Evolutionary conservation across 1,140 invertebrate genomes (phyloP), one percentile per base, ranked within the genome.

Genomic region (Phortica variegata): DNA sequence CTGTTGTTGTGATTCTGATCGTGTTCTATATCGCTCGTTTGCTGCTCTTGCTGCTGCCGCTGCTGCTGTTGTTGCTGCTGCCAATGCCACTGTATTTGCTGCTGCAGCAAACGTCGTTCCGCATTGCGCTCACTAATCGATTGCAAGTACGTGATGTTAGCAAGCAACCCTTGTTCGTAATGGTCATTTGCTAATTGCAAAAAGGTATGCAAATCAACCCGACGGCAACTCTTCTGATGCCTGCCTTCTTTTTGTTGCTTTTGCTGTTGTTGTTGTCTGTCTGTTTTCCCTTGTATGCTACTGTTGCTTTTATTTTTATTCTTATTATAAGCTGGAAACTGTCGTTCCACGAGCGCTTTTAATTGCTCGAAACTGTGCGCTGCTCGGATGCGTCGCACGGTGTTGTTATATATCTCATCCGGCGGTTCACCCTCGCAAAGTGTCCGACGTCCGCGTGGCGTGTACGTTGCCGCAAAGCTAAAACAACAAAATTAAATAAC

Each of bases 101-200:
- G 41, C 20, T 56, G 40, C 36, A 46, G 43, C 18, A 38, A 44
- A 31, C 36, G 49, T 15, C 31, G 56, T 61, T 34, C 34, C 42
- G 39, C 39, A 58, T 62, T 63, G 44, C 43, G 53, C 39, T 52
- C 52, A n/a, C 61, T 65, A 50, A 75, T 65, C 54, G 69, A 65
- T 73, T 75, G 51, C 41, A 75, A 49, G 50, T 75, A 75, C 39
- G 61, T 56, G 23, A 75, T 46, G 49, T 73, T 65, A 3, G 59
- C 49, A 18, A 59, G 58, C 52, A 68, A 59, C 33, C 61, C 65
- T 17, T 56, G 47, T 41, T 75, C 60, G 41, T 75, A 75, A 47
- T 68, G 73, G n/a, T 63, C 57, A 29, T 42, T 65, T 34, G 72
- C 72, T 48, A 75, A 43, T 52, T 73, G 56, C 54, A 71, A 54